Evolutionary conservation across 2,113 vertebrate species (phyloP), one percentile per base, ranked within the genome.

Genomic region (Bos indicus): DNA sequence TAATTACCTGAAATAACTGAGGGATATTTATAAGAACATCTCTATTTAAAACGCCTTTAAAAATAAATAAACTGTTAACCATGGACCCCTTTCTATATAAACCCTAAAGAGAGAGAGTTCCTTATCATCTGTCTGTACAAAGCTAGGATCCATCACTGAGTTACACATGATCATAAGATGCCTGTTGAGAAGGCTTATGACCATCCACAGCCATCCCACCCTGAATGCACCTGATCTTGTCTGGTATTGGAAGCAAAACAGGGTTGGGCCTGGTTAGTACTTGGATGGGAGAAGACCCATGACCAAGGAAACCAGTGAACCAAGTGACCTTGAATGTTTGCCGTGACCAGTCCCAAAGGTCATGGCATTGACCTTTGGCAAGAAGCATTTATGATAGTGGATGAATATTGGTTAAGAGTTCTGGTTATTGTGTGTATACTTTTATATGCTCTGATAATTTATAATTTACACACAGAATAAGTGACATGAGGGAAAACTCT

Each of bases 1-100:
- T 51, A 91, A 86, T 90, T 40, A 40, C 71, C 51, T 94, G 80
- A 93, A 80, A 46, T 88, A 84, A 94, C 43, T 33, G 30, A 23
- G 40, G 28, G 36, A 3, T 67, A 33, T 15, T 19, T 56, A 36
- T 51, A 60, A 56, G 21, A 83, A 56, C 3, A 36, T 40, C 77
- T 92, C 26, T 64, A 33, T 83, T 96, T 95, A 67, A 9, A 97
- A 92, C 64, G 7, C 40, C n/a, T 60, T 62, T 78, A 28, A 16
- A 86, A 78, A 52, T 48, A 87, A 54, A 81, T 12, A 6, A 87
- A 92, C 10, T 64, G n/a, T 57, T 74, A 48, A 23, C 62, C 40
- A 64, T 62, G 30, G 71, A n/a, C n/a, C 5, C 23, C 9, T 88
- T 95, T 85, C 21, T 13, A 81, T 28, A 7, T 9, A 93, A 23